These are phyloP conservation scores for Aphelocoma californica DNA, from an alignment of 2,797 vertebrate genomes.

Conservation along the genomic window DNA sequence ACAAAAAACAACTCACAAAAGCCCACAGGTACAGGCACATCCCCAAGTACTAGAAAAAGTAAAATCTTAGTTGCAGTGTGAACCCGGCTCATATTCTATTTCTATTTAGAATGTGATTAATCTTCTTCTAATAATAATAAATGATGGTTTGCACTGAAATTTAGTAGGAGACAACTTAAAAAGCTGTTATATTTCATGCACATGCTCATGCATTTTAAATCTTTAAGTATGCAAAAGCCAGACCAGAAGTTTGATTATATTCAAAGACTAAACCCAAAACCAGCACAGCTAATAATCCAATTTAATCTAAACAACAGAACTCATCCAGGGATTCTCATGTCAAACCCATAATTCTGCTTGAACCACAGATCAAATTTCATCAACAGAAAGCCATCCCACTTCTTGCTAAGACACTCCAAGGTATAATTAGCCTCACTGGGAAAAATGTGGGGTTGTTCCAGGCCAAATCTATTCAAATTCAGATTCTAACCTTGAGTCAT, in stretches of 20 bases:
- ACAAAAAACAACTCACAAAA: not conserved
- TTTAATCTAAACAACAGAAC: not conserved
- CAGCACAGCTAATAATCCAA: not conserved
- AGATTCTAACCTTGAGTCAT: not conserved
- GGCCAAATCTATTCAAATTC: not conserved
- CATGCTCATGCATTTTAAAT: not conserved
- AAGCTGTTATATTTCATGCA: not conserved
- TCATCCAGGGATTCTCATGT: not conserved
- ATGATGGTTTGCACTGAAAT: not conserved
- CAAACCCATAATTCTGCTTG: not conserved
- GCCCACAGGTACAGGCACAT: not conserved
- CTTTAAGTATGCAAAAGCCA: not conserved
- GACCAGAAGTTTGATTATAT: not conserved
- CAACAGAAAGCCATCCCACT: not conserved
- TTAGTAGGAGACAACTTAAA: not conserved
- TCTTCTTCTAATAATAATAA: not conserved
- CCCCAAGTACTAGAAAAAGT: not conserved
- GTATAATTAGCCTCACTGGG: not conserved
- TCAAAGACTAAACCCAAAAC: not conserved
- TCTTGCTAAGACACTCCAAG: not conserved
- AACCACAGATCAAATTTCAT: not conserved
- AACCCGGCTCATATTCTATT: not conserved
- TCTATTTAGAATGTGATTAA: not conserved
- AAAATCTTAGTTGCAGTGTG: not conserved
- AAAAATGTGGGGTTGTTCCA: not conserved